Base-by-base conservation (phyloP, 2,888 invertebrate genomes). In the Caenorhabditis auriculariae region DNA sequence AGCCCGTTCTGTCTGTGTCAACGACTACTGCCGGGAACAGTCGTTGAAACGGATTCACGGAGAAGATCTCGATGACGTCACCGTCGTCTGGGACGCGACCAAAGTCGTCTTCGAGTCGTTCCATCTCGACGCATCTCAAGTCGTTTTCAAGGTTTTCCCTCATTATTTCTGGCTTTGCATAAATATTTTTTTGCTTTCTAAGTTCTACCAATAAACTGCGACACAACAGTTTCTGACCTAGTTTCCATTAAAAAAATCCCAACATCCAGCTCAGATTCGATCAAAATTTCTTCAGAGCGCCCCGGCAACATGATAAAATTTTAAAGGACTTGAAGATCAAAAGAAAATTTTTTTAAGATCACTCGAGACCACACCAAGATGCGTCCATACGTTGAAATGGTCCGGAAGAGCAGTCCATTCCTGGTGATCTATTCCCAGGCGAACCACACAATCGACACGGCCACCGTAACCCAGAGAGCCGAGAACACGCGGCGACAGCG, bases 41-140 rank as follows among this genome's bases (percentile, higher is more conserved):
- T 38, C 41, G 4, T 21, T 63, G 35, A 53, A 59, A 4, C 48
- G 44, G 50, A 60, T 64, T 27, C 51, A 55, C 4, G 45, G 43
- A 28, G 35, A 27, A 23, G 57, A 54, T 21, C 45, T 42, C 6
- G 54, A 57, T 4, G 57, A 57, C 5, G 54, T 38, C 23, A 63
- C 58, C 28, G 61, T 69, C 7, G 54, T 66, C 28, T 69, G 64
- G 61, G 69, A 69, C 52, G 60, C 69, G 17, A 69, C 69, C 12
- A 69, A 66, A 35, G 45, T 51, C 1, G 48, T 66, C 3, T 64
- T 69, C 35, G 69, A 69, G 29, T 57, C 69, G 2, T 58, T 64
- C 44, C 66, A 66, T 32, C 43, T 69, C 32, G 61, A 63, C 29
- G 56, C 37, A 15, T 66, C 60, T 29, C 69, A 69, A 26, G 46